Percentiles rank a stretch among this genome's conserved stretches.
Evolutionary conservation across 2,797 vertebrate genomes (phyloP).

Genomic region (Microhierax caerulescens): DNA sequence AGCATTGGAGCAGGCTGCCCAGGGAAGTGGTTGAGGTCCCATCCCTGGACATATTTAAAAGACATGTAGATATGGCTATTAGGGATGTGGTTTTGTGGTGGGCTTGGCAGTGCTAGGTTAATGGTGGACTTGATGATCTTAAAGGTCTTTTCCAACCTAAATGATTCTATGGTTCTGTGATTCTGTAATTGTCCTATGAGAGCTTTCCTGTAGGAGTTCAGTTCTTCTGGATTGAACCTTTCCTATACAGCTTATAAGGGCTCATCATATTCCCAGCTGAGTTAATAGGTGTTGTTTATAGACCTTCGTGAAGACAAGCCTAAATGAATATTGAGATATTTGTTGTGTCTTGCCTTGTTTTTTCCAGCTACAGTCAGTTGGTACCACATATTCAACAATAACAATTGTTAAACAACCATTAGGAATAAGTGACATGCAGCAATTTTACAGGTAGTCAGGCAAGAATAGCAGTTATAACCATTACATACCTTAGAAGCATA

Average conservation of each 20-base stretch:
- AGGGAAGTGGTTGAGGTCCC: not conserved
- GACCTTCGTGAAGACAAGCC: not conserved
- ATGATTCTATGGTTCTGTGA: not conserved
- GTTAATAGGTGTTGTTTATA: not conserved
- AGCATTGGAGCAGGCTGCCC: not conserved
- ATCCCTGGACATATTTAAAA: not conserved
- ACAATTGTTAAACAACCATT: not conserved
- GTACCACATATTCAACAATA: not conserved
- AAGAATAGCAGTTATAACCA: not conserved
- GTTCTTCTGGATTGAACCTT: not conserved
- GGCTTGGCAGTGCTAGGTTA: not conserved
- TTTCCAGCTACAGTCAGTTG: not conserved
- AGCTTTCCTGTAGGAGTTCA: not conserved
- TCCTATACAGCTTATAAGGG: not conserved
- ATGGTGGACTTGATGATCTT: not conserved
- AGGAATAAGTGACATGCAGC: not conserved
- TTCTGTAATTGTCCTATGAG: not conserved
- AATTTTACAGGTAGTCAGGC: not conserved
- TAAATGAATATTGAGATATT: not conserved
- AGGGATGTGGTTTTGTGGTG: accelerated
- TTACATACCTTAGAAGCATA: not conserved
- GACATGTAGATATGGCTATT: accelerated
- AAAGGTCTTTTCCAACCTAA: not conserved
- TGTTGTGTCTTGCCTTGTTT: not conserved
- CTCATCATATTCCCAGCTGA: not conserved